Conservation (phyloP, 2,113 vertebrate species). For the Pithys albifrons region DNA sequence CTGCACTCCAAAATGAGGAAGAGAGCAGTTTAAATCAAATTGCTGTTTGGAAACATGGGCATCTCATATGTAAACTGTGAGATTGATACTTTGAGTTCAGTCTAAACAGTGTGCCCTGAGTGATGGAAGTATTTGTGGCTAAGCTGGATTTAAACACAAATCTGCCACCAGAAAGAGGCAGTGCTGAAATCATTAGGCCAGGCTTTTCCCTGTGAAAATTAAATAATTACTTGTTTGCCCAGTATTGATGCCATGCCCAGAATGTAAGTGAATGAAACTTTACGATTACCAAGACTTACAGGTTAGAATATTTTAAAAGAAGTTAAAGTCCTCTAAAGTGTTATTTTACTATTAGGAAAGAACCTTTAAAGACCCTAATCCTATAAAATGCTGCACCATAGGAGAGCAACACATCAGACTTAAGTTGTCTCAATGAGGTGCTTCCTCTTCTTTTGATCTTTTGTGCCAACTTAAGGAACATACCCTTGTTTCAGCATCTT, state of each 20-base stretch:
- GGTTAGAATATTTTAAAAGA: not conserved
- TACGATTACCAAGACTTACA: not conserved
- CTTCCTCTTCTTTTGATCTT: not conserved
- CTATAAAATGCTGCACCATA: not conserved
- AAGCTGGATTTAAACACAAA: not conserved
- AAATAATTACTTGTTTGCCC: not conserved
- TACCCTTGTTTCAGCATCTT: not conserved
- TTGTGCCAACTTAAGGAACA: not conserved
- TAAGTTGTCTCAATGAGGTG: not conserved
- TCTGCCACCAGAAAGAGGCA: not conserved
- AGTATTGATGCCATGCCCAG: not conserved
- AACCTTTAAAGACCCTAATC: not conserved
- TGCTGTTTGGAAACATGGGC: not conserved
- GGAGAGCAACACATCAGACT: not conserved
- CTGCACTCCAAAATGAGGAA: not conserved
- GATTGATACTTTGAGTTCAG: not conserved
- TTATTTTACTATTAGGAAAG: not conserved
- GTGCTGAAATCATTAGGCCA: not conserved
- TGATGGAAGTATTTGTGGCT: not conserved
- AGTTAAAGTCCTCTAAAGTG: not conserved
- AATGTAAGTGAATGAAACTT: not conserved
- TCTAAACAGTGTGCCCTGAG: not conserved
- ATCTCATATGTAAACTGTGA: not conserved
- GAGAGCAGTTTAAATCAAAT: not conserved
- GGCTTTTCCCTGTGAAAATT: not conserved